Evolutionary conservation across 2,888 invertebrate genomes (phyloP).

Genomic region (Noctuana brunneofusca): DNA sequence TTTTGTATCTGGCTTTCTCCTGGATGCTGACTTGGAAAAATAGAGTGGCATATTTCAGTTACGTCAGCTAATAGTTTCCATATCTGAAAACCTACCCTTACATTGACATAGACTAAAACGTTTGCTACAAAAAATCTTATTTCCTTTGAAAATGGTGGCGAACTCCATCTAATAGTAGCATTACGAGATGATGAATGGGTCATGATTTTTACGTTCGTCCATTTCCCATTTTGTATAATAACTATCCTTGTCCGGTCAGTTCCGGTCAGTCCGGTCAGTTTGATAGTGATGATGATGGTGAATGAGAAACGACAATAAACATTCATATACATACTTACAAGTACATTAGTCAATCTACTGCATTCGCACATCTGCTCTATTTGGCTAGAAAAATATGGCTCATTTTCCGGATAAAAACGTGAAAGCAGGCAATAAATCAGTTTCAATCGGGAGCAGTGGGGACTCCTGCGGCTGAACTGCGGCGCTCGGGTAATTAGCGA

Average conservation of each 20-base stretch:
- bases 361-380: constrained; percentile 8
- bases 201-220: constrained; percentile 21
- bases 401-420: constrained; percentile 10
- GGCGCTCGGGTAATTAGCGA: constrained; percentile 35
- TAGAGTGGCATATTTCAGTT: constrained; percentile 16
- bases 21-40: constrained; percentile 13
- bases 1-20: neutral
- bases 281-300: no score
- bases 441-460: constrained; percentile 21
- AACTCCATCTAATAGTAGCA: constrained; percentile 35
- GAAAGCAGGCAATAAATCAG: constrained; percentile 32
- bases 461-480: constrained; percentile 24
- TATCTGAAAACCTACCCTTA: constrained; percentile 40
- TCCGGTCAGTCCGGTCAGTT: no score
- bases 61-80: constrained; percentile 12
- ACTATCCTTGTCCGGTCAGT: neutral
- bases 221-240: neutral
- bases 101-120: constrained; percentile 49
- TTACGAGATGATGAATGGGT: constrained; percentile 39
- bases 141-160: constrained; percentile 44
- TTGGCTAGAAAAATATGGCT: constrained; percentile 14
- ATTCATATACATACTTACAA: neutral
- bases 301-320: no score
- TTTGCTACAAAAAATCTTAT: constrained; percentile 53
- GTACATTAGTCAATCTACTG: constrained; percentile 1